Conservation (phyloP, 1,140 invertebrate genomes). For the Zaprionus camerounensis region DNA sequence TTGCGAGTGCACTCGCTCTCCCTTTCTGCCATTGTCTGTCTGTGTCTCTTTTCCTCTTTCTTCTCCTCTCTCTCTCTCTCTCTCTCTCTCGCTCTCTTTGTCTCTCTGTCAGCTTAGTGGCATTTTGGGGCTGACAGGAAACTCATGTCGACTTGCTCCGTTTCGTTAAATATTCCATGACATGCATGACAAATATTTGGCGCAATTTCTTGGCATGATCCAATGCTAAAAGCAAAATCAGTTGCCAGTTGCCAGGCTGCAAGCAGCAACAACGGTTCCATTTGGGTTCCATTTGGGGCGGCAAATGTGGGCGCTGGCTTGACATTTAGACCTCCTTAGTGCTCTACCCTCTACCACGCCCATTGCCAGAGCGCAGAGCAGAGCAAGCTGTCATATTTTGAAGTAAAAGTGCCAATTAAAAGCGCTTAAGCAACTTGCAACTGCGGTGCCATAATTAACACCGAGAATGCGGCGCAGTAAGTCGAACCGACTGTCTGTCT, state of each 20-base stretch:
- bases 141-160: constrained; percentile 30
- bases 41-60: not conserved
- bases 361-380: not conserved
- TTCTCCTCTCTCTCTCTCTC: not conserved
- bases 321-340: constrained; percentile 29
- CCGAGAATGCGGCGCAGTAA: constrained; percentile 47
- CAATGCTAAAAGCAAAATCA: constrained; percentile 39
- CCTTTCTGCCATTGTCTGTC: constrained; percentile 2
- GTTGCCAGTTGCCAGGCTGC: constrained; percentile 21
- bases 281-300: not conserved
- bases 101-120: constrained; percentile 1
- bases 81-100: not conserved
- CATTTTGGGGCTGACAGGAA: constrained; percentile 37
- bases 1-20: not conserved
- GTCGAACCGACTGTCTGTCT: constrained; percentile 8
- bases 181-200: constrained; percentile 43
- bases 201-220: constrained; percentile 22
- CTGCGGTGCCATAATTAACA: constrained; percentile 63
- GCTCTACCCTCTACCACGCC: not conserved
- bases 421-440: constrained; percentile 46
- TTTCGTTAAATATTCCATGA: constrained; percentile 48
- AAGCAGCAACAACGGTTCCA: constrained; percentile 8
- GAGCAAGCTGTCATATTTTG: constrained; percentile 68
- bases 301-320: constrained; percentile 33
- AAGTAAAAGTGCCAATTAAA: constrained; percentile 79